A percentile compares a stretch with the other conserved stretches of the same genome.
Conservation (phyloP, 2,113 vertebrate genomes). For the Periophthalmus modestus region DNA sequence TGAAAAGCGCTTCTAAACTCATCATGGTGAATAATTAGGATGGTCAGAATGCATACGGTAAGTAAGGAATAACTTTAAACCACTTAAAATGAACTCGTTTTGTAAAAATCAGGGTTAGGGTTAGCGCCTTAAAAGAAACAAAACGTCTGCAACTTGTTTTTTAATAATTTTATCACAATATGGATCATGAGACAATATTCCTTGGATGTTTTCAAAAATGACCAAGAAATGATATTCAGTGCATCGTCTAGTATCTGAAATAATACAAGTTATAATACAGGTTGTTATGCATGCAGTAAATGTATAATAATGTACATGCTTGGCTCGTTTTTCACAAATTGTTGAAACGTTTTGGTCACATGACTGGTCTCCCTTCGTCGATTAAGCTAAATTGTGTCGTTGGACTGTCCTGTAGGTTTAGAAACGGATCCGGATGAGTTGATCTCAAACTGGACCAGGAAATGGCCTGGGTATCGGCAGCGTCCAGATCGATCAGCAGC, state of each 20-base stretch:
- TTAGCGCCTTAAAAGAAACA: background rate
- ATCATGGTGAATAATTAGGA: too few species aligned
- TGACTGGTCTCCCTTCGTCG: conserved; percentile 71
- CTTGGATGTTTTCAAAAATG: background rate
- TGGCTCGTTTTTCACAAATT: background rate
- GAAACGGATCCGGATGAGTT: conserved; percentile 20
- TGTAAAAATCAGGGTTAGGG: too few species aligned
- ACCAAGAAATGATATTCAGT: background rate
- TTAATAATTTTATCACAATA: conserved; percentile 2
- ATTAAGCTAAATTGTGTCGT: conserved; percentile 75
- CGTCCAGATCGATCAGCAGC: conserved; percentile 37
- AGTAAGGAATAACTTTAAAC: too few species aligned
- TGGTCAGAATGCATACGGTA: too few species aligned
- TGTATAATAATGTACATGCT: conserved; percentile 37
- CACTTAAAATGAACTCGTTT: too few species aligned
- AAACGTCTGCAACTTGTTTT: background rate
- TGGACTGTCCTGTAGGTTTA: conserved; percentile 32
- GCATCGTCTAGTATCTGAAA: background rate
- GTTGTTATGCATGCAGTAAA: conserved; percentile 47
- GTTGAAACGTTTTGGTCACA: conserved; percentile 42
- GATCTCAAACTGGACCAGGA: conserved; percentile 26
- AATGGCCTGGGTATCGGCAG: background rate
- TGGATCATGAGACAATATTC: conserved; percentile 3
- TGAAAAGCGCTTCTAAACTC: too few species aligned
- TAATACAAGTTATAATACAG: background rate